These are phyloP conservation scores for Eupeodes corollae DNA, from an alignment of 1,140 invertebrate species.

Conservation along the genomic window DNA sequence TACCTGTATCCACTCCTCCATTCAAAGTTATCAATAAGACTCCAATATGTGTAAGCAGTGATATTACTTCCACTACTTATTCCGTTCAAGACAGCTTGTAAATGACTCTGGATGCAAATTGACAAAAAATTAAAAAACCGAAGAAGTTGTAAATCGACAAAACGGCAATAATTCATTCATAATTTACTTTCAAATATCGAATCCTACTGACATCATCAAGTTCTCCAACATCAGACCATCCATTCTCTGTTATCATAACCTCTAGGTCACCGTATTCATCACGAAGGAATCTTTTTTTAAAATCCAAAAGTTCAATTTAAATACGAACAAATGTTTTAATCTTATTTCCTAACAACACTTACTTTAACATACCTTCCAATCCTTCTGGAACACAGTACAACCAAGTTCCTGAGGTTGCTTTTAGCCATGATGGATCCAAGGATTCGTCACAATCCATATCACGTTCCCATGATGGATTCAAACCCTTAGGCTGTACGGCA, in stretches of 20 bases:
- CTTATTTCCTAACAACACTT: too few relatives aligned
- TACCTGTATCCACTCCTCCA: constrained; percentile 54
- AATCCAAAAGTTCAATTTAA: background rate
- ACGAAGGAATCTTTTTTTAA: constrained; percentile 47
- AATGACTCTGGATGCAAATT: constrained; percentile 39
- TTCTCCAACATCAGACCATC: constrained; percentile 43
- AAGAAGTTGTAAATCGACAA: background rate
- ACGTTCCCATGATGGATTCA: constrained; percentile 24
- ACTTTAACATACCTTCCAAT: constrained; percentile 43
- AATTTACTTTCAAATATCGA: constrained; percentile 18
- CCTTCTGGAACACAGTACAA: constrained; percentile 16
- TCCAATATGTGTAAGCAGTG: constrained; percentile 58
- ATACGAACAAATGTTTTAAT: too few relatives aligned
- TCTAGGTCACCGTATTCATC: constrained; percentile 13
- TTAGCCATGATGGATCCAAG: constrained; percentile 37
- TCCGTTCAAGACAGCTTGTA: constrained; percentile 52
- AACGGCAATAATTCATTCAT: too few relatives aligned
- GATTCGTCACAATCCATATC: constrained; percentile 31
- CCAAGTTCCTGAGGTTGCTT: constrained; percentile 30
- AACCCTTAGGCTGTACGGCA: constrained; percentile 5
- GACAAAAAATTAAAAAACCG: background rate
- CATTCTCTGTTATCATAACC: constrained; percentile 61
- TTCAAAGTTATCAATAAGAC: constrained; percentile 70
- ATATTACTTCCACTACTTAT: constrained; percentile 53
- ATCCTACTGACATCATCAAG: constrained; percentile 44